These are phyloP conservation scores for Drosophila atroscutellata DNA, from an alignment of 2,888 invertebrate genomes.

Conservation along the genomic window DNA sequence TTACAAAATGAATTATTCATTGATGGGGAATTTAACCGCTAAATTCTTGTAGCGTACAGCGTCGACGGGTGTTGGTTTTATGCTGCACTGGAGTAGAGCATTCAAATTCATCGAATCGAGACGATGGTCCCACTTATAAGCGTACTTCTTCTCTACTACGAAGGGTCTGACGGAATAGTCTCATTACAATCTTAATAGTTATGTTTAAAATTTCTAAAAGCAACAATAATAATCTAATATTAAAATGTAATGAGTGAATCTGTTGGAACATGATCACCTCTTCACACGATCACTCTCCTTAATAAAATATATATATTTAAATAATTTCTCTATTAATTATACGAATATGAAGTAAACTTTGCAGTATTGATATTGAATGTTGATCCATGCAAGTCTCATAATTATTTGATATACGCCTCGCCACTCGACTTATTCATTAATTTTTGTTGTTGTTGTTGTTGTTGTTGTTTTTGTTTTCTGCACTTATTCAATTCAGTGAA, in stretches of 20 bases:
- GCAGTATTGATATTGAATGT: background rate
- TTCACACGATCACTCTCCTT: background rate
- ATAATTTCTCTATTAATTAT: constrained; percentile 1
- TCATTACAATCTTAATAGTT: background rate
- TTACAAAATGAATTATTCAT: constrained; percentile 79
- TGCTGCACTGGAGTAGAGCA: constrained; percentile 21
- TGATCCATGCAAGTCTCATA: constrained; percentile 14
- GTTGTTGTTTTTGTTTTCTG: constrained; percentile 13
- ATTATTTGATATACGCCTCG: constrained; percentile 14
- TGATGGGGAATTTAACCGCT: constrained; percentile 78
- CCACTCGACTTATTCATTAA: constrained; percentile 11
- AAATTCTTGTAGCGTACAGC: constrained; percentile 56
- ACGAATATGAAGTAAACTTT: background rate
- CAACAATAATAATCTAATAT: background rate
- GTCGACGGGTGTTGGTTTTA: constrained; percentile 35
- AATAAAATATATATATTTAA: background rate
- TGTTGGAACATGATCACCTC: background rate
- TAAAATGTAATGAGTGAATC: background rate
- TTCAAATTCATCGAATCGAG: constrained; percentile 60
- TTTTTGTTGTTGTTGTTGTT: constrained; percentile 1
- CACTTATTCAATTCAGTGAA: constrained; percentile 38
- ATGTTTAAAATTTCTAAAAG: background rate
- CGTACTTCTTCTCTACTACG: constrained; percentile 5
- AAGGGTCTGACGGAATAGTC: constrained; percentile 41
- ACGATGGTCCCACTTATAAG: constrained; percentile 47